Base-by-base conservation (phyloP, 2,888 invertebrate species). In the Leptopilina syphax region DNA sequence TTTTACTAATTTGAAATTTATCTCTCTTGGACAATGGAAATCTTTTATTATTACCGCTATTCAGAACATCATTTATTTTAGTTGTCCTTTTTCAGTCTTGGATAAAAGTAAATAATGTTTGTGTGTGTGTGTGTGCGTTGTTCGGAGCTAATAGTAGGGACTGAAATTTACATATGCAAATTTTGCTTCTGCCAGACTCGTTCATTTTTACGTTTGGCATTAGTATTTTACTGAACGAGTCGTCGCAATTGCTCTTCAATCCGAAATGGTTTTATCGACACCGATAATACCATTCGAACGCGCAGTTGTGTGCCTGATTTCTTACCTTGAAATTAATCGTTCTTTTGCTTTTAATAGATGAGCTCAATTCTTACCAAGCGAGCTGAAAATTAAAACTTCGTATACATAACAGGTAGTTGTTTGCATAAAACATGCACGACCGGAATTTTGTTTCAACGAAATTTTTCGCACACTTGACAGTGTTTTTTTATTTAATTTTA, bases 121-220 rank as follows among this genome's bases (percentile, higher is more conserved):
- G 7, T 47, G 6, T 50, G 68, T 70, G 68, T 54, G 7, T 44
- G 44, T 44, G 44, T 70, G 27, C 34, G 34, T 2, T 70, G 68
- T 50, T 12, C 12, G 12, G 27, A 70, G 47, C 50, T 50, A 70
- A 70, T 70, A 50, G 68, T 13, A 50, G 68, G 50, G 68, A 50
- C 27, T 70, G 50, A 50, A 34, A 70, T 70, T 70, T 70, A 50
- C 68, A 70, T 70, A 70, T 70, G 68, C 27, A 70, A 70, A 70
- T 70, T 70, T 1, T 50, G 27, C 68, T 70, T 70, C 8, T 50
- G 27, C 68, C 34, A 70, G 68, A 24, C 50, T 70, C 68, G 68
- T 50, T 70, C 68, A 70, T 70, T 70, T 70, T 70, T 70, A 70
- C 68, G 68, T 50, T 70, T 54, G 68, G 50, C 50, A 50, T 63